Conservation (phyloP, 2,113 vertebrate genomes). For the Phyllostomus discolor region DNA sequence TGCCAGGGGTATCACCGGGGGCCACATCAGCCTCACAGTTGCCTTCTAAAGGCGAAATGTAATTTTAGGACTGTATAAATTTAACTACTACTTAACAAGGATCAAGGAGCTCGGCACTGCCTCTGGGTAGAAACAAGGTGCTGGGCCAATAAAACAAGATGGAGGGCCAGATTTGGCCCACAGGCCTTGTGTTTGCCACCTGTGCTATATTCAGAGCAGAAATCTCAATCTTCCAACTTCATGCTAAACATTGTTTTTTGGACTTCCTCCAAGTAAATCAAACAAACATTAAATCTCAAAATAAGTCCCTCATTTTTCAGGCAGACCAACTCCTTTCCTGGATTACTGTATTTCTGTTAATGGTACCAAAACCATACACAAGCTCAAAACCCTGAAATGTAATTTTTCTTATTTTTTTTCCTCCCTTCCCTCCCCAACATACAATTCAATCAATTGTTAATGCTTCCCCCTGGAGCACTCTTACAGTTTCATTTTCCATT, state of each 20-base stretch:
- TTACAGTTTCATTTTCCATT: background rate
- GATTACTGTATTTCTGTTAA: background rate
- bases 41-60: too few relatives aligned
- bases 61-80: too few relatives aligned
- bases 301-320: background rate
- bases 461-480: background rate
- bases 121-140: too few relatives aligned
- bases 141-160: too few relatives aligned
- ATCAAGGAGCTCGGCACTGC: too few relatives aligned
- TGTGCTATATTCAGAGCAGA: background rate
- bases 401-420: background rate
- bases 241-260: background rate
- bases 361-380: background rate
- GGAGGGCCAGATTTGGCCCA: too few relatives aligned
- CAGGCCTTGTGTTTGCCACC: too few relatives aligned
- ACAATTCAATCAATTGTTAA: background rate
- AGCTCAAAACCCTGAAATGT: background rate
- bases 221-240: background rate
- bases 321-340: background rate
- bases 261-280: background rate
- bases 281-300: background rate
- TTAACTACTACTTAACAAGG: too few relatives aligned
- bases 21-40: too few relatives aligned
- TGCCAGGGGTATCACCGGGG: too few relatives aligned
- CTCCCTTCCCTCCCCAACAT: background rate